These are phyloP conservation scores for Ptychochromis oligacanthus DNA, from an alignment of 2,113 vertebrate genomes.

Conservation along the genomic window DNA sequence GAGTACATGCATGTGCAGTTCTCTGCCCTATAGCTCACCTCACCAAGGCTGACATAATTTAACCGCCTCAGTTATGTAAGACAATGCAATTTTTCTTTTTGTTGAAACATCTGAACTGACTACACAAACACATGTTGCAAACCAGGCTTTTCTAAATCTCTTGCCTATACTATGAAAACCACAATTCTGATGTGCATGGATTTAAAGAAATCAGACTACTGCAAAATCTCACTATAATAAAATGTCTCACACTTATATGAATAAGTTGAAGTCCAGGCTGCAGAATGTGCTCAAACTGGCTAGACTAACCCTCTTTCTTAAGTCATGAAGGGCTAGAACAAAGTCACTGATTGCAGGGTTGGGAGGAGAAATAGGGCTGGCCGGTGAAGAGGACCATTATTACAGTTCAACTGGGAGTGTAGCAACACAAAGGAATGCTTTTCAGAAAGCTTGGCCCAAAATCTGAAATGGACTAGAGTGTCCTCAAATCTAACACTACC, in stretches of 20 bases:
- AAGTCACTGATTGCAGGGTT: constrained; percentile 12
- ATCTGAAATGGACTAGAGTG: background rate
- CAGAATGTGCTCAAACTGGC: constrained; percentile 55
- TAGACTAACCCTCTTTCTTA: constrained; percentile 12
- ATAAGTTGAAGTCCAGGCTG: background rate
- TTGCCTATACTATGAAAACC: background rate
- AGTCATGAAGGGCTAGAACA: constrained; percentile 4
- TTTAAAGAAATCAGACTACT: background rate
- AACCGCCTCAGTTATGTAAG: background rate
- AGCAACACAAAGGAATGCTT: constrained; percentile 1
- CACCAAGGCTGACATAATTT: background rate
- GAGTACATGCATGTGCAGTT: background rate
- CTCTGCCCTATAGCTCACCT: background rate
- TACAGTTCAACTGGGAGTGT: constrained; percentile 10
- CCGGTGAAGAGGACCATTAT: background rate
- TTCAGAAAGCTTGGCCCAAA: constrained; percentile 4
- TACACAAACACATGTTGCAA: background rate
- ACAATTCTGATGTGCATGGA: background rate
- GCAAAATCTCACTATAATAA: background rate
- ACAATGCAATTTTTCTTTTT: background rate
- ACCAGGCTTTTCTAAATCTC: background rate
- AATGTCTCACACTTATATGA: background rate
- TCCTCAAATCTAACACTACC: background rate
- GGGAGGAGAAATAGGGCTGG: constrained; percentile 3
- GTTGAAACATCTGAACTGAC: background rate